A percentile compares a stretch with the other conserved stretches of the same genome.
Evolutionary conservation across 2,113 vertebrate species (phyloP).

Genomic region (Cryptotis parvus): DNA sequence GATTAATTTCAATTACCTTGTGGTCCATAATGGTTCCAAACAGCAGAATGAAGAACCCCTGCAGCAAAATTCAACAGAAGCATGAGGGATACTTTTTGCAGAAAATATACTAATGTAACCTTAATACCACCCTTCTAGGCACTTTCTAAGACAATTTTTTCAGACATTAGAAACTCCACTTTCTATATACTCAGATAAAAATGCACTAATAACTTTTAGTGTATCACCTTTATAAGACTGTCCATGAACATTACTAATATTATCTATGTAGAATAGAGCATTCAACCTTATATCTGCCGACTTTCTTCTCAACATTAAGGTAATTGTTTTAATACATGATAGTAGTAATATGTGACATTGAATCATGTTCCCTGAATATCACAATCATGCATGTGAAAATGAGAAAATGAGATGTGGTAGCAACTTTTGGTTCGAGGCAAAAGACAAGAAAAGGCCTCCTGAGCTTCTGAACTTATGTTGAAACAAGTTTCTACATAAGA

Average conservation of each 20-base stretch:
- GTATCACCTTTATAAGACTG: neutral
- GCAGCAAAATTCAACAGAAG: conserved; percentile 64
- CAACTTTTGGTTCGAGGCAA: neutral
- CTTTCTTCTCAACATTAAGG: neutral
- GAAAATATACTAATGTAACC: neutral
- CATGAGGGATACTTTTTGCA: neutral
- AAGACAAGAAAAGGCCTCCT: neutral
- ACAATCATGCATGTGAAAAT: neutral
- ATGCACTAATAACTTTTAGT: neutral
- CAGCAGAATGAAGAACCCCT: conserved; percentile 88
- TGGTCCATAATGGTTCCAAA: conserved; percentile 88
- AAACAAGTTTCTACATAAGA: neutral
- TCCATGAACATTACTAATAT: too few species aligned
- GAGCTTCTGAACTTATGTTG: neutral
- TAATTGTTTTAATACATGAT: neutral
- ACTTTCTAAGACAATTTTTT: neutral
- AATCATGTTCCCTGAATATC: conserved; percentile 11
- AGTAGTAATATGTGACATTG: neutral
- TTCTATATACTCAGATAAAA: neutral
- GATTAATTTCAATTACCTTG: conserved; percentile 83
- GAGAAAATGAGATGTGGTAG: conserved; percentile 25
- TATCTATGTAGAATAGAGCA: neutral
- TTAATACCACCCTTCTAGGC: neutral
- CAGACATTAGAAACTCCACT: neutral
- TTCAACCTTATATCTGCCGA: neutral